Percentiles rank a stretch among this genome's conserved stretches.
Evolutionary conservation across 1,140 invertebrate genomes (phyloP).

Genomic region (Sesamia nonagrioides): DNA sequence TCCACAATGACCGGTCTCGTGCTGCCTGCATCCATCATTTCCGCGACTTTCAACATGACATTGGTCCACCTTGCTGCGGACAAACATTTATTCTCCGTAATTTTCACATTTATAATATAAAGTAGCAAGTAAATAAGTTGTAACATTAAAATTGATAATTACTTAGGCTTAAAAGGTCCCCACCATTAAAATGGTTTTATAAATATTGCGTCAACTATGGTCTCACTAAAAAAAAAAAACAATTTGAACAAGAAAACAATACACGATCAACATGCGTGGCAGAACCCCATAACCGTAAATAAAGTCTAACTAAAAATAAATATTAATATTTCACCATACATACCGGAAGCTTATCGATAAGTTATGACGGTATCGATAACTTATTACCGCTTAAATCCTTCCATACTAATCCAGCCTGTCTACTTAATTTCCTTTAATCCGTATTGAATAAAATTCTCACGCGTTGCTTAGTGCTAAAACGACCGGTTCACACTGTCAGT

Average conservation of each 20-base stretch:
- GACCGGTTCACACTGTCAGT: slow-evolving; percentile 6
- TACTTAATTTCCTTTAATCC: background rate
- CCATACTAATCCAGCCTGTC: background rate
- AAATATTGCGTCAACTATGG: too few species aligned
- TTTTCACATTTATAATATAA: too few species aligned
- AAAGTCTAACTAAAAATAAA: background rate
- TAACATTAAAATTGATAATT: too few species aligned
- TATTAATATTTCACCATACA: background rate
- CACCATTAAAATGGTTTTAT: too few species aligned
- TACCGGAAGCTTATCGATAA: background rate
- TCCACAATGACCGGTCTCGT: too few species aligned
- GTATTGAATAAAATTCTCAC: slow-evolving; percentile 32
- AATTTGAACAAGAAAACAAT: background rate
- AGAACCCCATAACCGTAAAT: background rate
- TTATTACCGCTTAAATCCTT: background rate
- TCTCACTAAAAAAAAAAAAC: background rate
- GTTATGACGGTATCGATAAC: background rate
- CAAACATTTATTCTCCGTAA: too few species aligned
- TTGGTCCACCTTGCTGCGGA: too few species aligned
- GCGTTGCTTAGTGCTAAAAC: slow-evolving; percentile 5
- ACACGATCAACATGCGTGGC: background rate
- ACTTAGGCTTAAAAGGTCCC: too few species aligned
- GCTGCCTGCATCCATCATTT: too few species aligned
- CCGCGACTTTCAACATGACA: too few species aligned
- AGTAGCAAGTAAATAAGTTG: too few species aligned